Conservation (phyloP, 2,888 invertebrate species). For the Trissolcus brochymenae region DNA sequence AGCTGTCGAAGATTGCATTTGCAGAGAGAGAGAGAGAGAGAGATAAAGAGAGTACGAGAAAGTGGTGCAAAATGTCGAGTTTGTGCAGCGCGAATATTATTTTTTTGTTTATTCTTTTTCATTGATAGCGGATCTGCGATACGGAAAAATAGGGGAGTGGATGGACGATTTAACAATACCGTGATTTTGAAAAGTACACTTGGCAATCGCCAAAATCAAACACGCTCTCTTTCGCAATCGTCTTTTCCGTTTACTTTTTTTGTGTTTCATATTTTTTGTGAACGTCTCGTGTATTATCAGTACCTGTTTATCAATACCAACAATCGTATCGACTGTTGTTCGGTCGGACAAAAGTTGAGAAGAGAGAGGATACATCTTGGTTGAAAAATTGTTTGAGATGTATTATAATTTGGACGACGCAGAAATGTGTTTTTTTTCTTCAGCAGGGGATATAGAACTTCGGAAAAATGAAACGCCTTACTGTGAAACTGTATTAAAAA, state of each 20-base stretch:
- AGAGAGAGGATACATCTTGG: no score
- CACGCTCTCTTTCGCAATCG: not conserved
- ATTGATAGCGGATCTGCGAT: conserved; percentile 12
- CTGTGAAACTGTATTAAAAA: no score
- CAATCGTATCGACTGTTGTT: no score
- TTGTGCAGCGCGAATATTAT: conserved; percentile 36
- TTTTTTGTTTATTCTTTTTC: conserved; percentile 9
- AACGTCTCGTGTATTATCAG: not conserved
- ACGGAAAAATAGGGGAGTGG: not conserved
- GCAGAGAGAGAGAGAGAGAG: conserved; percentile 47
- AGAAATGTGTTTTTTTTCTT: no score
- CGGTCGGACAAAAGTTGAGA: no score
- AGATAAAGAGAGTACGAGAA: conserved; percentile 42
- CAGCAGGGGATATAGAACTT: no score
- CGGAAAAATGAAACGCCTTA: no score
- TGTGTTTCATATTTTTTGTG: not conserved
- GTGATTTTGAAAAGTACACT: conserved; percentile 9
- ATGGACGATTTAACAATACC: not conserved
- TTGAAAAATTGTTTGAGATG: no score
- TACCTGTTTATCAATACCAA: no score
- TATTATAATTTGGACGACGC: no score
- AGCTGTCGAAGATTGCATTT: conserved; percentile 49
- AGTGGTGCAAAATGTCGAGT: conserved; percentile 34
- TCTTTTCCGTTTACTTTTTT: no score
- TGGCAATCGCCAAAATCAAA: not conserved